Percentiles rank a stretch among this genome's conserved stretches.
phyloP scores from a whole-genome alignment of 2,888 invertebrate genomes.

The Barypeithes pellucidus region DNA sequence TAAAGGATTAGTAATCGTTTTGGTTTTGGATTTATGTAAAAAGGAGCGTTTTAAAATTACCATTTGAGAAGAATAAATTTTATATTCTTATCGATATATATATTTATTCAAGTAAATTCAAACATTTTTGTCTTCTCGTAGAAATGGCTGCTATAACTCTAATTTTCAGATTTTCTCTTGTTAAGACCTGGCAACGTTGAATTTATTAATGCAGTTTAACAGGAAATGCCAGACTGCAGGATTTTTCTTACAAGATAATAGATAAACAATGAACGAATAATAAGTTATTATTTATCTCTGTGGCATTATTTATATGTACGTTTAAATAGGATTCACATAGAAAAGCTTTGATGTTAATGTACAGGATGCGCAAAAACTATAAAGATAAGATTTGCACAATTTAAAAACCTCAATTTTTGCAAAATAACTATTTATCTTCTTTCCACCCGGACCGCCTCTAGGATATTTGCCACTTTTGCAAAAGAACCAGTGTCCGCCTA shows the following conservation, averaged over 20 bases:
- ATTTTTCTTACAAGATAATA: conserved; percentile 3
- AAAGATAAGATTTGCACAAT: no score
- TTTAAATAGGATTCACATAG: no score
- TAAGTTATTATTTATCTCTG: neutral
- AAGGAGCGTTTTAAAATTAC: neutral
- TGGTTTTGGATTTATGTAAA: neutral
- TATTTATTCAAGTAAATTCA: no score
- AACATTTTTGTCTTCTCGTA: neutral
- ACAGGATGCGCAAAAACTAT: no score
- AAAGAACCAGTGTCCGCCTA: no score
- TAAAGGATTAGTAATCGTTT: neutral
- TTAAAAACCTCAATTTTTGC: no score
- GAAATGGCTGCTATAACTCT: neutral
- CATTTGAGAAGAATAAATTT: neutral
- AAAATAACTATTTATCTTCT: no score
- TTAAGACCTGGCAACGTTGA: neutral
- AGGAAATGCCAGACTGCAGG: conserved; percentile 17
- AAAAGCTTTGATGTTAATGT: no score
- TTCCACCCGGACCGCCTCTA: no score
- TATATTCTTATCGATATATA: neutral
- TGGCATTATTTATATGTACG: no score
- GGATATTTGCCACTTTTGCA: no score
- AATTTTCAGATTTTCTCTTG: neutral
- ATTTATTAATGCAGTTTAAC: conserved; percentile 7
- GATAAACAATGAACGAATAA: neutral